Percentiles rank a stretch among this genome's conserved stretches.
Evolutionary conservation across 2,113 vertebrate species (phyloP).

Genomic region (Hypocryptadius cinnamomeus): DNA sequence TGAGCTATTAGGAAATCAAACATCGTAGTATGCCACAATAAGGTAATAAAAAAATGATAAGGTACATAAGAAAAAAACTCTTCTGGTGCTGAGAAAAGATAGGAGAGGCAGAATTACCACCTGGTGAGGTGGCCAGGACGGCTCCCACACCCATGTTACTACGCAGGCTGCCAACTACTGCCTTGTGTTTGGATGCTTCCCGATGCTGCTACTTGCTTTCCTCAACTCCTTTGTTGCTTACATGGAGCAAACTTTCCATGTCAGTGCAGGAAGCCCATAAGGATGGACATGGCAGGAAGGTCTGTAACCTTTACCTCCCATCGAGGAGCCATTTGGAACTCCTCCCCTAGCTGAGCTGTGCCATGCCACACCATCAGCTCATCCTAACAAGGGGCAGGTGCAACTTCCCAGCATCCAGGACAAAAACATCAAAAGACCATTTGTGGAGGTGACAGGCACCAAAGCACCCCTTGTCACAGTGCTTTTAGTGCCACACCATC

Average conservation of each 20-base stretch:
- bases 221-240: background rate
- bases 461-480: background rate
- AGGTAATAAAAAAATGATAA: background rate
- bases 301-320: background rate
- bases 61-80: background rate
- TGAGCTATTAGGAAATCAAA: background rate
- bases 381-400: background rate
- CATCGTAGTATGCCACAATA: background rate
- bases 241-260: accelerated
- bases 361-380: background rate
- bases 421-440: background rate
- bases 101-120: background rate
- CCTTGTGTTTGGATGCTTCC: background rate
- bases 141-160: background rate
- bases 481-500: background rate
- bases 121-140: background rate
- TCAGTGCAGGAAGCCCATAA: background rate
- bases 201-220: background rate
- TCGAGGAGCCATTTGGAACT: accelerated
- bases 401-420: background rate
- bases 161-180: accelerated
- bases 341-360: accelerated
- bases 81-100: background rate
- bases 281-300: background rate
- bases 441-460: background rate